Conservation (phyloP, 2,797 vertebrate species). For the Chrysocyon brachyurus region DNA sequence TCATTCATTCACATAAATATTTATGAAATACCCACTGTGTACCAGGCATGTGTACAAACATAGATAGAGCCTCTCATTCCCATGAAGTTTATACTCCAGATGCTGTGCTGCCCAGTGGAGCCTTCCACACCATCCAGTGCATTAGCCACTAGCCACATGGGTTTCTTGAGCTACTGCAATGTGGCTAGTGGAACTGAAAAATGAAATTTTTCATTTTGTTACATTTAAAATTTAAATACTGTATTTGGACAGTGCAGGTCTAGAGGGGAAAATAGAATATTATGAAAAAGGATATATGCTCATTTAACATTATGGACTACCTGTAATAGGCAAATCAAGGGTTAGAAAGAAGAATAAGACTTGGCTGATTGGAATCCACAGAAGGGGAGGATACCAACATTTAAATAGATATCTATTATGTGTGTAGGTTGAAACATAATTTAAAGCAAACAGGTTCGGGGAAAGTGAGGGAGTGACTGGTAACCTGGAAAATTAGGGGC, state of each 20-base stretch:
- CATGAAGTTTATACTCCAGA: neutral
- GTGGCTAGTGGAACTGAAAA: neutral
- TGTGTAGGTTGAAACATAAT: neutral
- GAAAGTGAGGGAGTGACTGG: neutral
- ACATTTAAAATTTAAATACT: neutral
- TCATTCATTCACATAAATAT: neutral
- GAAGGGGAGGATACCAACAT: neutral
- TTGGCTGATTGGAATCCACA: neutral
- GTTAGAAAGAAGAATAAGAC: neutral
- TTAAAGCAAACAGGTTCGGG: neutral
- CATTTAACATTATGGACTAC: neutral
- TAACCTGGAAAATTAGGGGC: neutral
- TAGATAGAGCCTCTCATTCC: neutral
- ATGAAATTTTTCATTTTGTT: neutral
- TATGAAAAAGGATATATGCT: neutral
- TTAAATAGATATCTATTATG: neutral
- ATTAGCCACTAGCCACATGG: neutral
- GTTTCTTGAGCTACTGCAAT: neutral
- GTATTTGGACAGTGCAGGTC: neutral
- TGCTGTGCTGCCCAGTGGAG: neutral
- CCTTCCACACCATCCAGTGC: neutral
- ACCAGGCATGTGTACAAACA: neutral
- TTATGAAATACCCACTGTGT: neutral
- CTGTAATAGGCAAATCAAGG: neutral
- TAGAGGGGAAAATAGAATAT: neutral